Evolutionary conservation across 2,113 vertebrate genomes (phyloP).

Genomic region (Psammodynastes pulverulentus): DNA sequence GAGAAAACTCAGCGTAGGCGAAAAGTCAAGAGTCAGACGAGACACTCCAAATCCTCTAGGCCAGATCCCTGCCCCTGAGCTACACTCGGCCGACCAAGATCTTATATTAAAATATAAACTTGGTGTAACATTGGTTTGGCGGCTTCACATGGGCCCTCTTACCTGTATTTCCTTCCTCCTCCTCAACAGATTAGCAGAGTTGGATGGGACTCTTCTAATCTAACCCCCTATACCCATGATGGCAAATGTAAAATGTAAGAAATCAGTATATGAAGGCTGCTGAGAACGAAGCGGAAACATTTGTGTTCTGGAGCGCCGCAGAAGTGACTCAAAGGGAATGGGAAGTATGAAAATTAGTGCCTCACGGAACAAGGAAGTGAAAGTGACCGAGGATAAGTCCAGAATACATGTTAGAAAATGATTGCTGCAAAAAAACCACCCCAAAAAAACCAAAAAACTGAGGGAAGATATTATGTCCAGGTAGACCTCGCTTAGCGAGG

Average conservation of each 20-base stretch:
- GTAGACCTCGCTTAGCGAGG: background rate
- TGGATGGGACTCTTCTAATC: too few relatives aligned
- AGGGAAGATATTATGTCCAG: background rate
- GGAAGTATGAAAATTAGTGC: background rate
- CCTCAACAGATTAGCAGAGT: too few relatives aligned
- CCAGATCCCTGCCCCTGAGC: too few relatives aligned
- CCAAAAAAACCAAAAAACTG: too few relatives aligned
- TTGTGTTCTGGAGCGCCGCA: background rate
- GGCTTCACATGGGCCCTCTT: too few relatives aligned
- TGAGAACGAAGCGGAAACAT: background rate
- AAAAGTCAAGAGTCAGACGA: background rate
- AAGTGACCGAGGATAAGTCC: background rate
- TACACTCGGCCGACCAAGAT: too few relatives aligned
- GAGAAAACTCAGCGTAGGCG: rapidly evolving
- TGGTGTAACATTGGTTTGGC: too few relatives aligned
- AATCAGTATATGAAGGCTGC: background rate
- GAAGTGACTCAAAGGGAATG: background rate
- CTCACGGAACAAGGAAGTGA: background rate
- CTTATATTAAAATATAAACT: too few relatives aligned
- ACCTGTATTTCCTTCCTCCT: too few relatives aligned
- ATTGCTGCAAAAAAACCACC: background rate
- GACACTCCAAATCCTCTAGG: background rate
- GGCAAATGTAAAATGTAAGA: too few relatives aligned
- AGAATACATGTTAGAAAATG: too few relatives aligned
- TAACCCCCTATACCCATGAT: too few relatives aligned